Percentiles rank a stretch among this genome's conserved stretches.
Conservation (phyloP, 2,888 invertebrate genomes). For the Lasioglossum morio region DNA sequence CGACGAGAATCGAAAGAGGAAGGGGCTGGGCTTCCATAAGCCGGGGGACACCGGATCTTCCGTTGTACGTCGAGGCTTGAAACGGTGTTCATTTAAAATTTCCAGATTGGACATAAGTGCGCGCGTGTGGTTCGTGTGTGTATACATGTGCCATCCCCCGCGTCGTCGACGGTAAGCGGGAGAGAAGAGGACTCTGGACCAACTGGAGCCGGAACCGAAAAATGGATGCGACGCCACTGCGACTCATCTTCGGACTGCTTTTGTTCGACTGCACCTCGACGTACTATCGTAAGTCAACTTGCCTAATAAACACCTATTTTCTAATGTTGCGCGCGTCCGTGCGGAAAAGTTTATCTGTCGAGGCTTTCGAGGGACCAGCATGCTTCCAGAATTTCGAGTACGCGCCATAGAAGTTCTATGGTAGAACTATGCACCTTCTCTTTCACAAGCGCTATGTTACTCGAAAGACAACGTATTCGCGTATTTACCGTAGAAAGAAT, state of each 20-base stretch:
- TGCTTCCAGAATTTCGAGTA: too few relatives aligned
- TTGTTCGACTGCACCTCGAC: conserved; percentile 76
- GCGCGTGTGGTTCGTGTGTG: conserved; percentile 75
- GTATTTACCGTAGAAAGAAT: too few relatives aligned
- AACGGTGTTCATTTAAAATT: conserved; percentile 68
- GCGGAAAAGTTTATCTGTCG: too few relatives aligned
- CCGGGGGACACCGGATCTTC: conserved; percentile 1
- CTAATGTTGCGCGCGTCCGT: not conserved
- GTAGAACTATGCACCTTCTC: too few relatives aligned
- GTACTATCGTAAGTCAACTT: conserved; percentile 76
- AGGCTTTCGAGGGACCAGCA: too few relatives aligned
- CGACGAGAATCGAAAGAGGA: not conserved
- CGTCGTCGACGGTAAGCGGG: conserved; percentile 62
- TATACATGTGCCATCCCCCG: conserved; percentile 68
- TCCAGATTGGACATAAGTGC: conserved; percentile 80
- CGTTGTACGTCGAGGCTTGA: conserved; percentile 33
- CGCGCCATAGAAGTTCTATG: too few relatives aligned
- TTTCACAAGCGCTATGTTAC: too few relatives aligned
- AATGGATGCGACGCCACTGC: conserved; percentile 78
- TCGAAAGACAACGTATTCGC: too few relatives aligned
- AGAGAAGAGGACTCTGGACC: conserved; percentile 68
- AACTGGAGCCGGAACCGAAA: conserved; percentile 64
- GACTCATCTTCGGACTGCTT: conserved; percentile 77
- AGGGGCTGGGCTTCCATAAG: not conserved
- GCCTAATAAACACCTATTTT: conserved; percentile 29